phyloP scores from a whole-genome alignment of 2,113 vertebrate genomes.

The Carlito syrichta region DNA sequence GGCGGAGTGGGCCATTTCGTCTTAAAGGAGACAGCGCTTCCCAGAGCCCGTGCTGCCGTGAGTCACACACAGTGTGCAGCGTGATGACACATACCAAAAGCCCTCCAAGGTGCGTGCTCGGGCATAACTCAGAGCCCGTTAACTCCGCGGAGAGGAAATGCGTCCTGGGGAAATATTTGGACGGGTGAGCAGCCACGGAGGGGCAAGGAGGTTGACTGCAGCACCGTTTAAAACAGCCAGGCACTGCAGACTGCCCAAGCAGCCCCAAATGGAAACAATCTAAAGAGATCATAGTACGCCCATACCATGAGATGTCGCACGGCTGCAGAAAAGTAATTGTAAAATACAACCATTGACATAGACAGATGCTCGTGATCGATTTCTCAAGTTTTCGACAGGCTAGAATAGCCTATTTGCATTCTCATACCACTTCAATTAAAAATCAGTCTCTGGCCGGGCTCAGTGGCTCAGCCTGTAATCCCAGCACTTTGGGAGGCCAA shows the following conservation, averaged over 20 bases:
- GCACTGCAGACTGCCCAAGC: not conserved
- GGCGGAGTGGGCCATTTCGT: not conserved
- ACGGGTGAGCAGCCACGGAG: not conserved
- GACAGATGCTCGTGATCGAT: not conserved
- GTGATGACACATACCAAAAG: not conserved
- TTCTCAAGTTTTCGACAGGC: not conserved
- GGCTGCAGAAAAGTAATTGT: not conserved
- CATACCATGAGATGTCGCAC: not conserved
- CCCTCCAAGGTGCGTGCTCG: not conserved
- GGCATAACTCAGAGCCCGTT: not conserved
- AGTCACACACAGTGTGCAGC: not conserved
- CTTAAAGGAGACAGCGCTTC: not conserved
- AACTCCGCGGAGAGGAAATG: not conserved
- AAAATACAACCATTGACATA: not conserved
- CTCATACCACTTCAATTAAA: not conserved
- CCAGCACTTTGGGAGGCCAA: not conserved
- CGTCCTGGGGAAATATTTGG: not conserved
- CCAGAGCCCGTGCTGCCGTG: not conserved
- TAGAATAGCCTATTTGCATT: not conserved
- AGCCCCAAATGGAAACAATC: not conserved
- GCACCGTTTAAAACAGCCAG: not conserved
- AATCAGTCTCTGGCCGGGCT: not conserved
- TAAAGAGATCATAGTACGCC: not conserved
- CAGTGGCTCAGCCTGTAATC: not conserved
- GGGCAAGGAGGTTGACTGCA: not conserved